A percentile compares a stretch with the other conserved stretches of the same genome.
Evolutionary conservation across 1,140 invertebrate genomes (phyloP).

Genomic region (Coelopa frigida): DNA sequence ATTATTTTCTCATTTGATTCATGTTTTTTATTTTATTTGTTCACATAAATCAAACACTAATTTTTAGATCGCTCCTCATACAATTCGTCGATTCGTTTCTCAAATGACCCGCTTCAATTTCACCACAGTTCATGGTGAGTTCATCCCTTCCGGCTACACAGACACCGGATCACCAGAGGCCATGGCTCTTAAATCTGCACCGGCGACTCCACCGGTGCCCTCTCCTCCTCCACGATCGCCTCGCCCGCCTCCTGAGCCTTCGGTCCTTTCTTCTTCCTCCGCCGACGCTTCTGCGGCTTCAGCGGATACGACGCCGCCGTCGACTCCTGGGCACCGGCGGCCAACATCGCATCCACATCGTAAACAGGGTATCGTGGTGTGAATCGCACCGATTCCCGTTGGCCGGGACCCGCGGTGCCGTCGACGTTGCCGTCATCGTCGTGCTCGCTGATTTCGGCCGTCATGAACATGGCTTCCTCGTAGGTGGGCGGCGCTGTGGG

Average conservation of each 20-base stretch:
- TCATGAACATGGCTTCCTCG: constrained; percentile 41
- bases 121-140: too few relatives aligned
- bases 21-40: too few relatives aligned
- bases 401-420: too few relatives aligned
- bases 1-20: too few relatives aligned
- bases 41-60: too few relatives aligned
- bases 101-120: too few relatives aligned
- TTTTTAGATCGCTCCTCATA: too few relatives aligned
- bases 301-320: constrained; percentile 33
- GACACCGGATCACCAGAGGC: too few relatives aligned
- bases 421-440: constrained; percentile 37
- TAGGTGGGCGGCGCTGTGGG: constrained; percentile 41
- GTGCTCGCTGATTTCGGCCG: constrained; percentile 33
- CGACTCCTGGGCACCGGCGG: constrained; percentile 5
- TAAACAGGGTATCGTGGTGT: constrained; percentile 39
- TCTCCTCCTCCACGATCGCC: constrained; percentile 1
- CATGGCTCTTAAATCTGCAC: constrained; percentile 34
- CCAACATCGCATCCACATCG: constrained; percentile 29
- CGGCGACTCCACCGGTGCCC: constrained; percentile 27
- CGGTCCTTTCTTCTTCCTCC: constrained; percentile 15
- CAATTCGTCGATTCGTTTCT: too few relatives aligned
- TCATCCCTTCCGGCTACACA: too few relatives aligned
- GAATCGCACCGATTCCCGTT: constrained; percentile 27
- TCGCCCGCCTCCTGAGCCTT: not conserved
- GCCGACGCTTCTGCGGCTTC: constrained; percentile 27